Evolutionary conservation across 2,797 vertebrate species (phyloP).

Genomic region (Onychomys torridus): DNA sequence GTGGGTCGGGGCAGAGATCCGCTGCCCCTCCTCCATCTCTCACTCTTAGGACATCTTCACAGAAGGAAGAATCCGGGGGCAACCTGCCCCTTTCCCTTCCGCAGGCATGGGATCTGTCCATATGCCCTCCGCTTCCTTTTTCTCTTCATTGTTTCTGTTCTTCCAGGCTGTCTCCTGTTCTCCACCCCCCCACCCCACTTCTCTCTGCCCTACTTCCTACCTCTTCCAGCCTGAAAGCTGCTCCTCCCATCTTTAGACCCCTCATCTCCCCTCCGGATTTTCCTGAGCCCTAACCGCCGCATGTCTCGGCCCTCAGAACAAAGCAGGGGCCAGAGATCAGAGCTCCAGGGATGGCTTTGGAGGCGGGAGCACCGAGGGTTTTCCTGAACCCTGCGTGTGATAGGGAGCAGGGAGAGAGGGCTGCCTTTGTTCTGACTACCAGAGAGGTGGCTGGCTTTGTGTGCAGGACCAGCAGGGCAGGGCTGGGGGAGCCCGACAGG

Average conservation of each 20-base stretch:
- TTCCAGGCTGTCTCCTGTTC: conserved; percentile 58
- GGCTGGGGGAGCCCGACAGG: conserved; percentile 3
- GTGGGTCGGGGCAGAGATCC: conserved; percentile 5
- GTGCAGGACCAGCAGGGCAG: conserved; percentile 1
- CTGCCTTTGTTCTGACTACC: conserved; percentile 73
- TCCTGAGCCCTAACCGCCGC: conserved; percentile 23
- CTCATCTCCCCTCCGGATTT: not conserved
- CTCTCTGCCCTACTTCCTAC: conserved; percentile 67
- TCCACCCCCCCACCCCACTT: conserved; percentile 58
- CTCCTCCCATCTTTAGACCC: not conserved
- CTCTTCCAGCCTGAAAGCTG: conserved; percentile 51
- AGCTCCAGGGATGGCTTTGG: not conserved
- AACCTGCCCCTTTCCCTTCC: conserved; percentile 11
- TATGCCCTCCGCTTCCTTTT: not conserved
- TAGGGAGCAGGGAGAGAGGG: not conserved
- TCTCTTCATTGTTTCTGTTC: conserved; percentile 59
- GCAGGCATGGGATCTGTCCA: not conserved
- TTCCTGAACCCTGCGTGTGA: not conserved
- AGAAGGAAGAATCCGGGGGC: not conserved
- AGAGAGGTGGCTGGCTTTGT: conserved; percentile 81
- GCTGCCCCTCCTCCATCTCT: not conserved
- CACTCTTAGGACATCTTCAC: not conserved
- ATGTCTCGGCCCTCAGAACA: conserved; percentile 68
- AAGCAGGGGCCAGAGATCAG: conserved; percentile 59
- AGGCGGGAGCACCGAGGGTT: not conserved